Conservation (phyloP, 2,888 invertebrate species). For the Temnothorax ravouxi region DNA sequence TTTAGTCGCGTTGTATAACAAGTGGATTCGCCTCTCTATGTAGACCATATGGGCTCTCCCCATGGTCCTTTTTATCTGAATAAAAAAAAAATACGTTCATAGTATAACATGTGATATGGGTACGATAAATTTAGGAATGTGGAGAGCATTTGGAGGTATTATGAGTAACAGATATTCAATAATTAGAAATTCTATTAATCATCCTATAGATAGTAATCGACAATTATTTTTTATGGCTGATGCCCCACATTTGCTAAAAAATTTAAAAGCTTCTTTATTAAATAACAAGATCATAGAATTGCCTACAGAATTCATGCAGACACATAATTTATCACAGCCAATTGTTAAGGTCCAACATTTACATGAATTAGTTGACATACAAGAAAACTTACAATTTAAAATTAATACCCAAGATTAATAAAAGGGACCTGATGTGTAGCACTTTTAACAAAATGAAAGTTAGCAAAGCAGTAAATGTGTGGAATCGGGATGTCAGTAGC, state of each 20-base stretch:
- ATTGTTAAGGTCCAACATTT: slow-evolving; percentile 32
- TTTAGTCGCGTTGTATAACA: no score
- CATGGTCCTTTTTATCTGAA: no score
- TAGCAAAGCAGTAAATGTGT: neutral
- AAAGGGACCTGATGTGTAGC: neutral
- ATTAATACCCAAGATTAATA: slow-evolving; percentile 48
- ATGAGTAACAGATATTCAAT: neutral
- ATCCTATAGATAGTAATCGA: slow-evolving; percentile 12
- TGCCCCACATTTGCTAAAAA: slow-evolving; percentile 35
- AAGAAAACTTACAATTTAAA: slow-evolving; percentile 51
- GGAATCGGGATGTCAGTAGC: neutral
- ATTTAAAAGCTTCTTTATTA: neutral
- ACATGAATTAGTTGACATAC: slow-evolving; percentile 26
- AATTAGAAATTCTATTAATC: slow-evolving; percentile 19
- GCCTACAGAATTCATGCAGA: slow-evolving; percentile 3
- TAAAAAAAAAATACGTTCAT: slow-evolving; percentile 17
- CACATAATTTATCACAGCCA: slow-evolving; percentile 19
- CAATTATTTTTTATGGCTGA: slow-evolving; percentile 21
- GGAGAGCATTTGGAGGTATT: slow-evolving; percentile 48
- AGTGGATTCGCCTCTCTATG: no score
- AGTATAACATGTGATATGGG: slow-evolving; percentile 59
- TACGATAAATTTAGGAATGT: slow-evolving; percentile 55
- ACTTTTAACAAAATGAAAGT: neutral
- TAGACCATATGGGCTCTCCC: no score
- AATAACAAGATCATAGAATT: slow-evolving; percentile 37